phyloP scores from a whole-genome alignment of 2,797 vertebrate species.

The Percopsis omiscomaycus region DNA sequence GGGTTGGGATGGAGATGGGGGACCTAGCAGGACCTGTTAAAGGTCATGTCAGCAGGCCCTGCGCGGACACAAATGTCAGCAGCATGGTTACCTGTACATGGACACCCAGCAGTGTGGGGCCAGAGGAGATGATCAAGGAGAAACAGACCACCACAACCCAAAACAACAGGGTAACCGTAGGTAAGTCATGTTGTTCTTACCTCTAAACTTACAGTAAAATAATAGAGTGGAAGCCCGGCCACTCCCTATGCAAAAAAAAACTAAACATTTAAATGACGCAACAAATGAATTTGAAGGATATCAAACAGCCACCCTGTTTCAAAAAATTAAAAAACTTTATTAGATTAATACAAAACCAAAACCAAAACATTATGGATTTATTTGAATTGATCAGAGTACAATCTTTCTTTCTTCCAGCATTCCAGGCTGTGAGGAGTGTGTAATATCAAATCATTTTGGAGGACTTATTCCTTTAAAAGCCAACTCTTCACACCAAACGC shows the following conservation, averaged over 20 bases:
- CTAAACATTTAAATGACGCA: neutral
- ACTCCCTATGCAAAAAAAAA: neutral
- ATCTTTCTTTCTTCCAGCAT: too few relatives aligned
- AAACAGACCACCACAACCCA: neutral
- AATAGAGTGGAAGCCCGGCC: neutral
- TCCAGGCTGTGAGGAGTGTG: too few relatives aligned
- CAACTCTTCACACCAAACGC: conserved; percentile 8
- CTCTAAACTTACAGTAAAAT: neutral
- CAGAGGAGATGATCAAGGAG: conserved; percentile 40
- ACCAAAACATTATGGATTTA: too few relatives aligned
- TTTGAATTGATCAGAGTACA: too few relatives aligned
- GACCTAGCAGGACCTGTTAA: conserved; percentile 63
- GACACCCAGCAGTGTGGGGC: conserved; percentile 40
- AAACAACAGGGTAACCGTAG: neutral
- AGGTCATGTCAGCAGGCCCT: conserved; percentile 62
- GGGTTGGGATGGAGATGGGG: conserved; percentile 48
- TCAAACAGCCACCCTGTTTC: too few relatives aligned
- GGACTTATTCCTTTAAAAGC: too few relatives aligned
- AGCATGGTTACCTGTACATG: conserved; percentile 56
- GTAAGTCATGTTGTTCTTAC: neutral
- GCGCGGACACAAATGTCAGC: conserved; percentile 68
- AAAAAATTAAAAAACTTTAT: too few relatives aligned
- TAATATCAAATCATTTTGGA: too few relatives aligned
- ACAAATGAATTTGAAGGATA: too few relatives aligned
- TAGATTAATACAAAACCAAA: too few relatives aligned